A percentile compares a stretch with the other conserved stretches of the same genome.
These are phyloP conservation scores for Mustela nigripes DNA, from an alignment of 2,113 vertebrate species.

Conservation along the genomic window DNA sequence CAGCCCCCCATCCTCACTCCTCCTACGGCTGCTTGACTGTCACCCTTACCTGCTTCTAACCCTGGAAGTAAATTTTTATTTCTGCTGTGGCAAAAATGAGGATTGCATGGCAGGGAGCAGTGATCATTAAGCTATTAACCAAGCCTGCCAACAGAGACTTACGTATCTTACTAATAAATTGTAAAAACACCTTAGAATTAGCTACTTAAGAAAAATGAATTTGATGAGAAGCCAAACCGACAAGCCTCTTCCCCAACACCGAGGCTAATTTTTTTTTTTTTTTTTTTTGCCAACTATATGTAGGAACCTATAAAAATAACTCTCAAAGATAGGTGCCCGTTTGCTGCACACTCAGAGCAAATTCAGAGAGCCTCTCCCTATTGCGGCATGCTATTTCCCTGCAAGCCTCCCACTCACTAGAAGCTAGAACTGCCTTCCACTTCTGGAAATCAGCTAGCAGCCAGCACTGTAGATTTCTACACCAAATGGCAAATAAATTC, in stretches of 20 bases:
- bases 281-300: background rate
- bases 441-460: conserved; percentile 72
- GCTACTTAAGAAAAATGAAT: conserved; percentile 30
- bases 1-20: background rate
- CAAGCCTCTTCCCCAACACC: conserved; percentile 50
- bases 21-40: background rate
- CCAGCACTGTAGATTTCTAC: background rate
- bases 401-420: conserved; percentile 57
- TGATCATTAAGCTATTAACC: conserved; percentile 49
- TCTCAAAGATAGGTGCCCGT: conserved; percentile 53
- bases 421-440: conserved; percentile 49
- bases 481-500: conserved; percentile 45
- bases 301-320: conserved; percentile 58
- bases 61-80: background rate
- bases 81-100: background rate
- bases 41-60: background rate
- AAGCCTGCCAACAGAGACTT: conserved; percentile 18
- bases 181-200: conserved; percentile 56
- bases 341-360: conserved; percentile 57
- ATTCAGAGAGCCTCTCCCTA: background rate
- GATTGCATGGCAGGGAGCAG: background rate
- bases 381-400: background rate
- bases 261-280: background rate
- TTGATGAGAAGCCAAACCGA: background rate
- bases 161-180: background rate